phyloP scores from a whole-genome alignment of 2,888 invertebrate genomes.

The Ariolimax columbianus region DNA sequence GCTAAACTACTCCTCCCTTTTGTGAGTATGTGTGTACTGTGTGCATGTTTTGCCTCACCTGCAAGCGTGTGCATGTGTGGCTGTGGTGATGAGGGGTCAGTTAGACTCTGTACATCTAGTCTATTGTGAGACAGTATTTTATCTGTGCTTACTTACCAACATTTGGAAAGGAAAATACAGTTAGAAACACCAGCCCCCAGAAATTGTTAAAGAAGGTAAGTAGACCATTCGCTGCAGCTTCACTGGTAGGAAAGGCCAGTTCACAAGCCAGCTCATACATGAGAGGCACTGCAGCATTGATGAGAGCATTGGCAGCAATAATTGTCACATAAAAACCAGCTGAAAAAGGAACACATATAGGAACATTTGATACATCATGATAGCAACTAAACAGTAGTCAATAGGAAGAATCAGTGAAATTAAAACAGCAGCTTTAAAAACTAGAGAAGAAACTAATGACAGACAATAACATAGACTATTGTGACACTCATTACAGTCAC shows the following conservation, averaged over 20 bases:
- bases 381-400: too few species aligned
- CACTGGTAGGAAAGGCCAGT: conserved; percentile 68
- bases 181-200: conserved; percentile 65
- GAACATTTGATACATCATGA: too few species aligned
- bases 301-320: conserved; percentile 60
- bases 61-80: neutral
- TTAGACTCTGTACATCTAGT: too few species aligned
- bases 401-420: too few species aligned
- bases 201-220: conserved; percentile 68
- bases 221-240: conserved; percentile 70
- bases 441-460: too few species aligned
- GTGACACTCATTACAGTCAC: too few species aligned
- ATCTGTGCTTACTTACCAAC: conserved; percentile 59
- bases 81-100: too few species aligned
- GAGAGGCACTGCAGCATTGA: conserved; percentile 66
- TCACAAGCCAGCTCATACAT: conserved; percentile 71
- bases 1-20: too few species aligned
- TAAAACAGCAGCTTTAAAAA: too few species aligned
- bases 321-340: conserved; percentile 62
- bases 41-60: neutral
- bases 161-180: conserved; percentile 61
- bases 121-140: neutral
- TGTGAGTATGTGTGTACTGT: too few species aligned
- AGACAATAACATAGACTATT: too few species aligned
- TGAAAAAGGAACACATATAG: conserved; percentile 58